A percentile compares a stretch with the other conserved stretches of the same genome.
These are phyloP conservation scores for Melanotaenia maccullochi DNA, from an alignment of 2,797 vertebrate genomes.

Conservation along the genomic window DNA sequence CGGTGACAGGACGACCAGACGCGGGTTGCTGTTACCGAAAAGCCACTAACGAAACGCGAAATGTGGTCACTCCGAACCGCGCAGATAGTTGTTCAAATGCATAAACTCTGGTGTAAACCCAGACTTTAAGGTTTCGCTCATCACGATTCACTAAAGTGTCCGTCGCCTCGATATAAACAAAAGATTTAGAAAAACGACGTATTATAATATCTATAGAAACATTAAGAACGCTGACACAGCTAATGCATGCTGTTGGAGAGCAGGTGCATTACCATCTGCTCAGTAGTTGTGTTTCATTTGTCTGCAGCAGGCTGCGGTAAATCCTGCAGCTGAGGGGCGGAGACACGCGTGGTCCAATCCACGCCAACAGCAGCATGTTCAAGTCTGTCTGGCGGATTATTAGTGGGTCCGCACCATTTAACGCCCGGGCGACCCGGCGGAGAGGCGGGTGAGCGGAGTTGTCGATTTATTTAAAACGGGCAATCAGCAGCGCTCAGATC, in stretches of 20 bases:
- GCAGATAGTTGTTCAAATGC: slow-evolving; percentile 2
- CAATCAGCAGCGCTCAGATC: too few species aligned
- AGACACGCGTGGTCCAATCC: slow-evolving; percentile 47
- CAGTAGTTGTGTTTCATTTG: not conserved
- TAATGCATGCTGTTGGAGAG: not conserved
- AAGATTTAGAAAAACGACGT: not conserved
- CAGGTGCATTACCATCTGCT: slow-evolving; percentile 43
- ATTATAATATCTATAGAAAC: not conserved
- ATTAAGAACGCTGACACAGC: not conserved
- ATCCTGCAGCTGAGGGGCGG: slow-evolving; percentile 54
- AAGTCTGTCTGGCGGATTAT: not conserved
- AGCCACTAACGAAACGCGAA: not conserved
- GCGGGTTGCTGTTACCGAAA: not conserved
- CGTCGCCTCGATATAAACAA: not conserved
- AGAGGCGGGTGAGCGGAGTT: too few species aligned
- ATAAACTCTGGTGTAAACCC: not conserved
- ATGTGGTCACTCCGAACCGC: not conserved
- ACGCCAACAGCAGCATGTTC: not conserved
- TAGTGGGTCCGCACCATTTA: too few species aligned
- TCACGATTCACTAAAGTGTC: not conserved
- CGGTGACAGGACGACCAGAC: slow-evolving; percentile 3
- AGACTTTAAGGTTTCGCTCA: slow-evolving; percentile 1
- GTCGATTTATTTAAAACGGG: too few species aligned
- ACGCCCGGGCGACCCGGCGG: too few species aligned
- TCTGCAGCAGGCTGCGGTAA: slow-evolving; percentile 70